A percentile compares a stretch with the other conserved stretches of the same genome.
Conservation (phyloP, 2,797 vertebrate genomes). For the Eulemur coronatus region DNA sequence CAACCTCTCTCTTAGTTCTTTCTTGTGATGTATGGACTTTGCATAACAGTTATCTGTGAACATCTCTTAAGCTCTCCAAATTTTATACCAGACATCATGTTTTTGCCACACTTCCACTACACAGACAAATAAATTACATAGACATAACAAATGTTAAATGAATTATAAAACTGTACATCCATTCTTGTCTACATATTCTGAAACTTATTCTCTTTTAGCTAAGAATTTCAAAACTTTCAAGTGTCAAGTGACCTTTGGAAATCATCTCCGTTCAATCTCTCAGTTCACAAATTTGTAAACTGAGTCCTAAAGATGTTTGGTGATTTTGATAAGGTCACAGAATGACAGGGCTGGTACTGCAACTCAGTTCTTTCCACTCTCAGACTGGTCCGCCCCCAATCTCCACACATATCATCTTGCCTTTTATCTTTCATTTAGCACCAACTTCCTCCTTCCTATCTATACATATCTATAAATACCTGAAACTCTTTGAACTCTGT, state of each 20-base stretch:
- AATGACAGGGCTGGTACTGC: not conserved
- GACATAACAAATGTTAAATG: not conserved
- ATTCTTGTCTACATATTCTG: not conserved
- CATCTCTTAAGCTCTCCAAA: not conserved
- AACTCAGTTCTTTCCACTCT: not conserved
- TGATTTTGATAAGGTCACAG: not conserved
- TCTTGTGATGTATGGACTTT: not conserved
- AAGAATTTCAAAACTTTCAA: not conserved
- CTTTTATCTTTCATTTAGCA: not conserved
- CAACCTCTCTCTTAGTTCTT: not conserved
- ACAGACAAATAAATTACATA: not conserved
- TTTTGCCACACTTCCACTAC: not conserved
- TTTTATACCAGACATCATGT: not conserved
- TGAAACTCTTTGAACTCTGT: not conserved
- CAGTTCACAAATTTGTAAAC: not conserved
- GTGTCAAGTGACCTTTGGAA: not conserved
- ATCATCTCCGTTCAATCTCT: not conserved
- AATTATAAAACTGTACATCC: not conserved
- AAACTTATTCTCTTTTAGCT: not conserved
- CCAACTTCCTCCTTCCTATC: not conserved
- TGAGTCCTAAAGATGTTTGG: not conserved
- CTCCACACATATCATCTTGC: not conserved
- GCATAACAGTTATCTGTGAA: not conserved
- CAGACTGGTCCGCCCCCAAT: not conserved
- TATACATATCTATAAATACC: not conserved